Conservation (phyloP, 2,113 vertebrate genomes). For the Oreochromis spilurus region DNA sequence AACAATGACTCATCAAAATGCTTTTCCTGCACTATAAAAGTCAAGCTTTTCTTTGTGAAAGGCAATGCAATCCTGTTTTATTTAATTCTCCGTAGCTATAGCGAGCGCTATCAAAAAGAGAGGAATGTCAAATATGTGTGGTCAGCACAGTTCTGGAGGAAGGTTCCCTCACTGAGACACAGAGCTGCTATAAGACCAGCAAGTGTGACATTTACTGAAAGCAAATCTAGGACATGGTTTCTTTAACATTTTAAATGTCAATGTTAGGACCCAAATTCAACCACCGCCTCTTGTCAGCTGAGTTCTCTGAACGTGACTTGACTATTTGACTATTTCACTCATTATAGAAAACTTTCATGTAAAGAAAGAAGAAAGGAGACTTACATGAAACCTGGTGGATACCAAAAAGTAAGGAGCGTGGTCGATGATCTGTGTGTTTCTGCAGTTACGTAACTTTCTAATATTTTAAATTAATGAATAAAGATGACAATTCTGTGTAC, state of each 20-base stretch:
- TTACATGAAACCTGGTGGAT: background rate
- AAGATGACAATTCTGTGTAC: background rate
- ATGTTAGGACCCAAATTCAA: background rate
- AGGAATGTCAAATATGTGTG: conserved; percentile 63
- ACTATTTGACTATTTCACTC: background rate
- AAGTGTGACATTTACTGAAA: conserved; percentile 42
- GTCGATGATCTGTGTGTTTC: background rate
- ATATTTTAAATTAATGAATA: background rate
- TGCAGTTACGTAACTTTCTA: background rate
- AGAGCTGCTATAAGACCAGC: background rate
- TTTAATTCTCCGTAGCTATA: conserved; percentile 46
- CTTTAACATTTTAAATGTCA: background rate
- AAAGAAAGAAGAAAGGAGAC: background rate
- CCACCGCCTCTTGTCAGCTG: background rate
- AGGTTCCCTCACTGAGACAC: conserved; percentile 22
- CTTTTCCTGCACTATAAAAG: background rate
- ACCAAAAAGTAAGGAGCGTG: background rate
- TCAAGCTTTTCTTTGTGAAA: background rate
- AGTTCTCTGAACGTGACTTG: background rate
- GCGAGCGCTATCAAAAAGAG: conserved; percentile 48
- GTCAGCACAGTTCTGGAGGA: conserved; percentile 34
- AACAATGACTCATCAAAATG: background rate
- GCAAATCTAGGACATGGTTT: background rate
- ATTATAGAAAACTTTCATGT: background rate
- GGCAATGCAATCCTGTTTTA: conserved; percentile 3